Conservation (phyloP, 1,140 invertebrate species). For the Triops cancriformis region DNA sequence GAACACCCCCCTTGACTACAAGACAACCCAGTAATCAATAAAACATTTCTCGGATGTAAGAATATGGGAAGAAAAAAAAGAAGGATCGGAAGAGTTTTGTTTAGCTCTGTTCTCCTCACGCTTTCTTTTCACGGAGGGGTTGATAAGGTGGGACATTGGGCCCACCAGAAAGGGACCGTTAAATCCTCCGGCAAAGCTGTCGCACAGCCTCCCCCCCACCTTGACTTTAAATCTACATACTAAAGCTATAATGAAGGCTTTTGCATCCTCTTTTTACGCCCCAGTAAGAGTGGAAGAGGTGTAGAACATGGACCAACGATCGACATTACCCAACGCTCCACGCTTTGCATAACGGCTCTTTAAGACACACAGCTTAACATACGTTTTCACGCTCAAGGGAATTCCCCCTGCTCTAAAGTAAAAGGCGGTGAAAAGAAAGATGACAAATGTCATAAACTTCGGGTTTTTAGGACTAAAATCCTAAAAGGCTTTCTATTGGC, state of each 20-base stretch:
- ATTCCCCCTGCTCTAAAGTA: background rate
- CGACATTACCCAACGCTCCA: background rate
- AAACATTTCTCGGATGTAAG: slow-evolving; percentile 1
- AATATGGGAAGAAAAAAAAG: background rate
- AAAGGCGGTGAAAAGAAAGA: background rate
- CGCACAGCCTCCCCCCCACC: background rate
- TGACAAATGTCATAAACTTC: background rate
- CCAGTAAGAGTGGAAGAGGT: background rate
- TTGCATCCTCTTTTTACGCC: background rate
- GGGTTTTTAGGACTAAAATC: background rate
- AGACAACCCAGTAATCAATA: slow-evolving; percentile 11
- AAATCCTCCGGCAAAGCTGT: background rate
- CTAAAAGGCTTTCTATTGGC: background rate
- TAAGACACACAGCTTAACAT: background rate
- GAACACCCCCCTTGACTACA: background rate
- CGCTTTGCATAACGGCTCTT: slow-evolving; percentile 6
- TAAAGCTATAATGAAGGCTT: background rate
- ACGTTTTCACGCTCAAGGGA: background rate
- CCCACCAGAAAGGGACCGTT: background rate
- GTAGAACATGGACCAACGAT: background rate
- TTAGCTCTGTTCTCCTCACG: background rate
- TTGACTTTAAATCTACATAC: slow-evolving; percentile 10
- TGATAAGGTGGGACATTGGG: background rate
- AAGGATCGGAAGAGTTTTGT: background rate
- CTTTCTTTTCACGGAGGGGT: background rate